A percentile compares a stretch with the other conserved stretches of the same genome.
phyloP scores from a whole-genome alignment of 2,797 vertebrate species.

The Acipenser ruthenus region DNA sequence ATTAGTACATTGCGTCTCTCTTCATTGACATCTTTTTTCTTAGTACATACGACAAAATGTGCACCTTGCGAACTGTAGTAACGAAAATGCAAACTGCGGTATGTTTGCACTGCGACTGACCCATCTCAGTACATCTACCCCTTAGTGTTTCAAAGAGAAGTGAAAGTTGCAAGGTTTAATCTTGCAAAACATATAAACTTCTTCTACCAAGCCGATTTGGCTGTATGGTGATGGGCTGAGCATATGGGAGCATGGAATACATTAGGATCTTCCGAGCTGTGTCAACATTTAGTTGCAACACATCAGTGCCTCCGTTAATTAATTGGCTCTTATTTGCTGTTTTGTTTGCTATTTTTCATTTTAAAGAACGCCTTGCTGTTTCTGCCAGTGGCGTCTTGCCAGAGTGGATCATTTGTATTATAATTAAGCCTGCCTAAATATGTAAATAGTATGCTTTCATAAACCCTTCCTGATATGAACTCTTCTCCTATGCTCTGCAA shows the following conservation, averaged over 20 bases:
- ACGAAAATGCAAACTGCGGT: too few species aligned
- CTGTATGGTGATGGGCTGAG: background rate
- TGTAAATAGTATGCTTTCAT: conserved; percentile 2
- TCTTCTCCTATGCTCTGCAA: too few species aligned
- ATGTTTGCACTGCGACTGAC: too few species aligned
- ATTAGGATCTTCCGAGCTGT: conserved; percentile 47
- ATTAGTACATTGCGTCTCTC: too few species aligned
- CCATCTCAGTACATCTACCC: too few species aligned
- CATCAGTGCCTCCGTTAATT: conserved; percentile 65
- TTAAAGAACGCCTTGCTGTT: conserved; percentile 42
- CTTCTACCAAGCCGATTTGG: background rate
- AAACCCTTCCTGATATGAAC: too few species aligned
- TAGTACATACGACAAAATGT: too few species aligned
- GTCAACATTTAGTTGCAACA: conserved; percentile 68
- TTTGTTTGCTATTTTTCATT: conserved; percentile 55
- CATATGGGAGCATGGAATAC: background rate
- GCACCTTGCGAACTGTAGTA: too few species aligned
- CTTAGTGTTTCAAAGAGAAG: too few species aligned
- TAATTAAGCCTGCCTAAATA: conserved; percentile 8
- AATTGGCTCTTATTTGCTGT: conserved; percentile 66
- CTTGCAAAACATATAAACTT: background rate
- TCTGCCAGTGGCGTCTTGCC: conserved; percentile 46
- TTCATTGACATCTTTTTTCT: too few species aligned
- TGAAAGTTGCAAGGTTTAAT: background rate
- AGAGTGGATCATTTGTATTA: conserved; percentile 25